A percentile compares a stretch with the other conserved stretches of the same genome.
Evolutionary conservation across 1,140 invertebrate genomes (phyloP).

Genomic region (Caenorhabditis elegans): WBcel235 BX284606.5:12874501-12875000

Average conservation of each 20-base stretch:
- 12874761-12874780: not conserved
- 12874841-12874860: not conserved
- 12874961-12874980: not conserved
- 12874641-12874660: too few species aligned
- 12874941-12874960: not conserved
- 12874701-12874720: too few species aligned
- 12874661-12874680: too few species aligned
- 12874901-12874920: not conserved
- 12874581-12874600: too few species aligned
- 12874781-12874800: conserved; percentile 23
- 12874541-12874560: too few species aligned
- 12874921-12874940: not conserved
- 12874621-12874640: too few species aligned
- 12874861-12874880: not conserved
- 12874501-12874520: too few species aligned
- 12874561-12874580: too few species aligned
- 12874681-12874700: too few species aligned
- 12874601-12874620: too few species aligned
- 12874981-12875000: not conserved
- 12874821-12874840: conserved; percentile 19
- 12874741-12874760: not conserved
- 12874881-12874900: not conserved
- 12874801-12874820: not conserved
- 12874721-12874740: not conserved
- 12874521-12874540: too few species aligned